A percentile compares a stretch with the other conserved stretches of the same genome.
Conservation (phyloP, 2,113 vertebrate species). For the Pontoporia blainvillei region DNA sequence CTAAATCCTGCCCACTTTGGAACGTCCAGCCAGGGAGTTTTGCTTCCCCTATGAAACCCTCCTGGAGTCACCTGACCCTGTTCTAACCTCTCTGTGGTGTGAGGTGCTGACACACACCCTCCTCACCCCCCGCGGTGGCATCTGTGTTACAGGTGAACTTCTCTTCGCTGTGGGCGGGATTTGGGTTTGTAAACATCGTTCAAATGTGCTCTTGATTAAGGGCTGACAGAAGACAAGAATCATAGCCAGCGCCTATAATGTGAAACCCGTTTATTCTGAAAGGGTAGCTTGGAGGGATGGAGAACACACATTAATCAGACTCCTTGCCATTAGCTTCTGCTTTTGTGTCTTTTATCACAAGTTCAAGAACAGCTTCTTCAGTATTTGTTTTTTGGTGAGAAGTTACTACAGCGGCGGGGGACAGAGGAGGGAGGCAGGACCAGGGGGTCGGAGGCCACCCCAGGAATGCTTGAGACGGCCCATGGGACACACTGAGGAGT, state of each 20-base stretch:
- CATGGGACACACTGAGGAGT: accelerated
- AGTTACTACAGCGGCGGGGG: background rate
- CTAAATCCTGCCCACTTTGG: background rate
- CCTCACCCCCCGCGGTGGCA: accelerated
- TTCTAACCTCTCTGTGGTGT: background rate
- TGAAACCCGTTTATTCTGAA: background rate
- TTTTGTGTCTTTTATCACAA: background rate
- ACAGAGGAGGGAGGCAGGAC: background rate
- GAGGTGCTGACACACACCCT: accelerated
- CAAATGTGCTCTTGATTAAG: background rate
- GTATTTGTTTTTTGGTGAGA: background rate
- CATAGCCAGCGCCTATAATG: background rate
- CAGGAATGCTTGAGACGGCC: background rate
- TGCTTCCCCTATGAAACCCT: background rate
- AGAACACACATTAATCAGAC: accelerated
- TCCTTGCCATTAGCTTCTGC: background rate
- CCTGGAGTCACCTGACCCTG: background rate
- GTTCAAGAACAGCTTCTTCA: background rate
- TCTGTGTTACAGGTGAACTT: background rate
- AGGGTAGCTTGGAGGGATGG: background rate
- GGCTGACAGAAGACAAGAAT: background rate
- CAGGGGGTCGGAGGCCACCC: background rate
- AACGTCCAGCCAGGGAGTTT: background rate
- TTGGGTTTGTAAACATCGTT: background rate
- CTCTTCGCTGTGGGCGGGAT: background rate